A percentile compares a stretch with the other conserved stretches of the same genome.
These are phyloP conservation scores for Ciconia nigra DNA, from an alignment of 2,797 vertebrate genomes.

Conservation along the genomic window DNA sequence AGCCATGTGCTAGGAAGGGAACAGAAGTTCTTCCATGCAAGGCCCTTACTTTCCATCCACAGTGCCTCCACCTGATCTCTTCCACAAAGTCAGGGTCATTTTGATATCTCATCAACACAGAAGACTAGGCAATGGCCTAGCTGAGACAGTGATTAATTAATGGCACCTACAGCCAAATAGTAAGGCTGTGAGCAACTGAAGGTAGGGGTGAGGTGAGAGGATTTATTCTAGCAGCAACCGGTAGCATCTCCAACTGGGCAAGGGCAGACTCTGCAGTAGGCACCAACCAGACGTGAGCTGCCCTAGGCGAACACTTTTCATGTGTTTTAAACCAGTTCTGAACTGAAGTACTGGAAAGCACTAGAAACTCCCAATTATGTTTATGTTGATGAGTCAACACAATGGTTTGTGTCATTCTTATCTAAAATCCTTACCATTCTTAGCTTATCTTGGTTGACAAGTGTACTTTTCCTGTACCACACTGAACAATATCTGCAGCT, in stretches of 20 bases:
- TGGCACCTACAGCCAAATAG: neutral
- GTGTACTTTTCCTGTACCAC: neutral
- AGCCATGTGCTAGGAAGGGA: neutral
- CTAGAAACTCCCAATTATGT: neutral
- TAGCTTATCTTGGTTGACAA: neutral
- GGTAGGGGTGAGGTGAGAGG: neutral
- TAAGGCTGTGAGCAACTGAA: neutral
- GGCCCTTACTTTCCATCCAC: neutral
- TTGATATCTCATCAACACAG: neutral
- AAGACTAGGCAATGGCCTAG: neutral
- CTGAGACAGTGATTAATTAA: neutral
- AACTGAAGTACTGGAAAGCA: neutral
- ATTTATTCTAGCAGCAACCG: neutral
- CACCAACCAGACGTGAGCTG: neutral
- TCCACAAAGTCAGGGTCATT: neutral
- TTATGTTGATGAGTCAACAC: neutral
- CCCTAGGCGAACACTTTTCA: neutral
- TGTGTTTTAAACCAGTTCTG: neutral
- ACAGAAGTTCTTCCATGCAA: neutral
- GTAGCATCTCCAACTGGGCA: neutral
- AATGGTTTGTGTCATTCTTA: neutral
- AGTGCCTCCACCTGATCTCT: neutral
- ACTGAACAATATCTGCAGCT: neutral
- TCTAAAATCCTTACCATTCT: neutral
- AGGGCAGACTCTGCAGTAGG: neutral